Base-by-base conservation (phyloP, 2,797 vertebrate species). In the Vireo griseus region DNA sequence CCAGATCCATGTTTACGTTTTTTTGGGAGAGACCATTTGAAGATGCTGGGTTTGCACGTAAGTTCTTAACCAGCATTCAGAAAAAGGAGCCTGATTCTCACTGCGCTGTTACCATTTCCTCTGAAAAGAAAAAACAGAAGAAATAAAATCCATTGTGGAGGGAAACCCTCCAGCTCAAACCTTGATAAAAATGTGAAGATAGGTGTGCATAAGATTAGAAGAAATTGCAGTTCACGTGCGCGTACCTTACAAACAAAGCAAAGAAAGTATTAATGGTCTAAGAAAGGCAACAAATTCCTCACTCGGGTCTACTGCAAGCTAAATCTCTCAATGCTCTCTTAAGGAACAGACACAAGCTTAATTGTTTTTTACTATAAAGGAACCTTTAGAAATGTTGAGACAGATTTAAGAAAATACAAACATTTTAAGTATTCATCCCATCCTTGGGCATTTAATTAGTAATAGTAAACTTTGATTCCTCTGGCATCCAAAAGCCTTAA, bases 401-500 rank as follows among this genome's bases (percentile, higher is more conserved):
- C 2, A 31, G 39, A 16, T 39, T 83, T 71, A 74, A 68, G 18
- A 39, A 89, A 88, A 69, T 18, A 72, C 17, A 33, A 76, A 50
- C 5, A 33, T 54, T 62, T 39, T 29, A 67, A 67, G 11, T 57
- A 63, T 26, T 75, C 11, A 75, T 77, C 26, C 62, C 24, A 59
- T 73, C 9, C 33, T 72, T 39, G 19, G 20, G 14, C 18, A 76
- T 59, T 55, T 65, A 62, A 66, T 19, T 39, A 4, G 10, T 47
- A 92, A 80, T 20, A 86, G 33, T 9, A 73, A 88, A 11, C 26
- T 82, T 59, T 74, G 21, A 61, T 57, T 85, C 91, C 74, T 76
- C 40, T 54, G 24, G 18, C 31, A 75, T 52, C 16, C 50, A 65
- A 95, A 90, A 40, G 12, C 18, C 54, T 81, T 66, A 74, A 77